phyloP scores from a whole-genome alignment of 1,140 invertebrate species.

The Tetraneura akinire region DNA sequence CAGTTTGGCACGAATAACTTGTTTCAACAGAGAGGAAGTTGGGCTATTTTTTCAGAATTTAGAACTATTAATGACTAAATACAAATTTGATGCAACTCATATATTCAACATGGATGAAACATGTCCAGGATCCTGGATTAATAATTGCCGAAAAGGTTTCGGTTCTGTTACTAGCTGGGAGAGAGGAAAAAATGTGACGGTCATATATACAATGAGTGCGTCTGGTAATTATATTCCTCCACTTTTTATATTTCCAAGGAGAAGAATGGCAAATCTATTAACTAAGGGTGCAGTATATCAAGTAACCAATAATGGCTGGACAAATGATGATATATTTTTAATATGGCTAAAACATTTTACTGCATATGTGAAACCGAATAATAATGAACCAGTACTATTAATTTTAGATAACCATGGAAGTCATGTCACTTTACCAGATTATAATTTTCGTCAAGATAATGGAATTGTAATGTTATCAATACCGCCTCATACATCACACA shows the following conservation, averaged over 20 bases:
- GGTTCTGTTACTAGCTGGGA: too few relatives aligned
- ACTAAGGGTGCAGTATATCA: background rate
- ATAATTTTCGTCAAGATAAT: slow-evolving; percentile 56
- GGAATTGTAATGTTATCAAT: slow-evolving; percentile 58
- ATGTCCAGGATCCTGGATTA: background rate
- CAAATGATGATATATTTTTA: background rate
- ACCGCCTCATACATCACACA: slow-evolving; percentile 59
- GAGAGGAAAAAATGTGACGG: too few relatives aligned
- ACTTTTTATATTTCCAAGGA: too few relatives aligned
- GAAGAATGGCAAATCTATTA: too few relatives aligned
- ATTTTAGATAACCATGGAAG: background rate
- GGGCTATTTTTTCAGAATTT: background rate
- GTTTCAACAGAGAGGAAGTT: background rate
- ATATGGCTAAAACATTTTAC: background rate
- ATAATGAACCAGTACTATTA: background rate
- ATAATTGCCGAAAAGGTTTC: background rate
- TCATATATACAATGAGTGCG: too few relatives aligned
- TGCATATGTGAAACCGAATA: background rate
- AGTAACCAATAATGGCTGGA: background rate
- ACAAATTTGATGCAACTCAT: background rate
- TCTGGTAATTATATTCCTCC: too few relatives aligned
- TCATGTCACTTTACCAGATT: background rate
- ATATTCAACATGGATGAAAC: background rate
- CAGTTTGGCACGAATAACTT: background rate
- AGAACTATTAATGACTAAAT: background rate